phyloP scores from a whole-genome alignment of 2,113 vertebrate genomes.

The Zingel zingel region DNA sequence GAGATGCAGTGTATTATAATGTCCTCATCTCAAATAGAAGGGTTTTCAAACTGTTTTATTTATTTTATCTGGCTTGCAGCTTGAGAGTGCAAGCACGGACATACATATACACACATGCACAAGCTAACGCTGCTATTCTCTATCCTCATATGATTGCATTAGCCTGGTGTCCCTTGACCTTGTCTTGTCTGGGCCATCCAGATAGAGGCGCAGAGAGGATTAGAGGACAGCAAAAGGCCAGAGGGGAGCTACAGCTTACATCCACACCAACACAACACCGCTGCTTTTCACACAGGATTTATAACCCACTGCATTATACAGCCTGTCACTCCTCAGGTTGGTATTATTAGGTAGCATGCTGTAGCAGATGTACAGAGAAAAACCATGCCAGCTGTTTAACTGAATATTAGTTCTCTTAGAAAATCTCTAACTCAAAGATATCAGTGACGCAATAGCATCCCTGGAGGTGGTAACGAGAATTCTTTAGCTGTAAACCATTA shows the following conservation, averaged over 20 bases:
- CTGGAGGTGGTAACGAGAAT: background rate
- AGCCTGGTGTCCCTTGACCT: slow-evolving; percentile 61
- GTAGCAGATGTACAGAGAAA: slow-evolving; percentile 11
- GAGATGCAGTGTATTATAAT: background rate
- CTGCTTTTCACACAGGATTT: slow-evolving; percentile 30
- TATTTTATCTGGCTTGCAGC: background rate
- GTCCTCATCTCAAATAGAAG: slow-evolving; percentile 8
- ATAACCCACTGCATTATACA: slow-evolving; percentile 9
- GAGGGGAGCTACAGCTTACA: slow-evolving; percentile 46
- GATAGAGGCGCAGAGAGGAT: slow-evolving; percentile 60
- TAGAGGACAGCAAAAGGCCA: slow-evolving; percentile 51
- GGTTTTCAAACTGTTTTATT: background rate
- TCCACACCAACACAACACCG: slow-evolving; percentile 34
- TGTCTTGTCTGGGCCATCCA: slow-evolving; percentile 47
- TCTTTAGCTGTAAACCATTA: background rate
- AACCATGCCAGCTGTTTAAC: background rate
- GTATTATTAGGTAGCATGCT: slow-evolving; percentile 21
- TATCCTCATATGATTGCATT: slow-evolving; percentile 62
- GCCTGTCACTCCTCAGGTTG: slow-evolving; percentile 25
- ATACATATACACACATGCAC: slow-evolving; percentile 10
- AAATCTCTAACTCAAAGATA: background rate
- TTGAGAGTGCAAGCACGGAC: background rate
- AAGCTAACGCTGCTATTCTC: background rate
- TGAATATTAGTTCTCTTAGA: background rate
- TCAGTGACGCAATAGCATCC: background rate